These are phyloP conservation scores for Diorhabda sublineata DNA, from an alignment of 1,140 invertebrate genomes.

Conservation along the genomic window DNA sequence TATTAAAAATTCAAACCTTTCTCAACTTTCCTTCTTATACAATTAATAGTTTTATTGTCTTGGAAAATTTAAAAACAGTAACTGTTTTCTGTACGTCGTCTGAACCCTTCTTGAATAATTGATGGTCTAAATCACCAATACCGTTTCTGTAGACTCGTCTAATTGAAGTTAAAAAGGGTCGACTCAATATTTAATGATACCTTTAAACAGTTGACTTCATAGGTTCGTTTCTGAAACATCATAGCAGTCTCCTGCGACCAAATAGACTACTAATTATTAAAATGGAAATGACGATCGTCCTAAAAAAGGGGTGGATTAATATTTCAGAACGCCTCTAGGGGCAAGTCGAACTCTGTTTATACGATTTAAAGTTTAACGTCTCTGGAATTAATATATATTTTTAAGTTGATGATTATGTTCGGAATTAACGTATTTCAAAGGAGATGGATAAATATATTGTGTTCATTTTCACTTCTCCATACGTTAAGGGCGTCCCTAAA, in stretches of 20 bases:
- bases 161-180: conserved; percentile 2
- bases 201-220: conserved; percentile 1
- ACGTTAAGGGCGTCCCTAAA: too few relatives aligned
- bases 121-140: neutral
- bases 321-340: neutral
- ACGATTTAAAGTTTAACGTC: neutral
- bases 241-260: conserved; percentile 1
- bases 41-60: too few relatives aligned
- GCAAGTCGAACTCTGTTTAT: neutral
- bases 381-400: neutral
- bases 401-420: neutral
- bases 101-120: conserved; percentile 4
- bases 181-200: neutral
- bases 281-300: neutral
- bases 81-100: too few relatives aligned
- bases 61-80: too few relatives aligned
- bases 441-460: too few relatives aligned
- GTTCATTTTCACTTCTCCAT: too few relatives aligned
- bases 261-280: neutral
- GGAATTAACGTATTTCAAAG: too few relatives aligned
- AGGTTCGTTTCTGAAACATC: neutral
- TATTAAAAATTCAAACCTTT: too few relatives aligned
- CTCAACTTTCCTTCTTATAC: too few relatives aligned
- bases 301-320: neutral
- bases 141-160: neutral